Percentiles rank a stretch among this genome's conserved stretches.
Conservation (phyloP, 2,797 vertebrate species). For the Sebastes flavidus region DNA sequence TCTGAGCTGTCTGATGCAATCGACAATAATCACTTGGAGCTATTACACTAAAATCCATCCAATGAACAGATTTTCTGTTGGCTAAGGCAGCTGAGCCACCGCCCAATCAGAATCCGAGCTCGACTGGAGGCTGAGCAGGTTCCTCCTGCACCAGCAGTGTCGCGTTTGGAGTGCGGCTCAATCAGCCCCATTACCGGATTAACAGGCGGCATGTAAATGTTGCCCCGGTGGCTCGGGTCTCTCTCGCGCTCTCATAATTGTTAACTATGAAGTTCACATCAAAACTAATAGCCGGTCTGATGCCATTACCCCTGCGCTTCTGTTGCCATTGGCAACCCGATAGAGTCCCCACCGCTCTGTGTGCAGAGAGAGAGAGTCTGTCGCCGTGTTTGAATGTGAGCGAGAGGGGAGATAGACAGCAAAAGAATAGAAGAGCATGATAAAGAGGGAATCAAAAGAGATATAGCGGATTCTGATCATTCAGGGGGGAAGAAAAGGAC, state of each 20-base stretch:
- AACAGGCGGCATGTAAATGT: constrained; percentile 55
- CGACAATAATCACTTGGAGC: constrained; percentile 33
- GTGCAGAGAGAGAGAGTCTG: not conserved
- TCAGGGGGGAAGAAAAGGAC: constrained; percentile 51
- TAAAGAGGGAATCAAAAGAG: constrained; percentile 42
- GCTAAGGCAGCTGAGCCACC: constrained; percentile 14
- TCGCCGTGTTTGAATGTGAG: constrained; percentile 25
- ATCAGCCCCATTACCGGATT: constrained; percentile 60
- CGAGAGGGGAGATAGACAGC: constrained; percentile 22
- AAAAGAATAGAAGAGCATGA: constrained; percentile 29
- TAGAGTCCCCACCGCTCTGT: constrained; percentile 25
- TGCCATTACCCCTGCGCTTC: constrained; percentile 42
- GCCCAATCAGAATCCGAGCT: constrained; percentile 40
- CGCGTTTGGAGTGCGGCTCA: constrained; percentile 46
- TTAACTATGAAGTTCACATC: constrained; percentile 72
- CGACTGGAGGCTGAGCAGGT: constrained; percentile 40
- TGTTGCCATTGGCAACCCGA: constrained; percentile 71
- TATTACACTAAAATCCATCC: constrained; percentile 23
- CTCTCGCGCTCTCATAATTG: constrained; percentile 44
- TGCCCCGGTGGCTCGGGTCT: constrained; percentile 33
- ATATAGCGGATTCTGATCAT: constrained; percentile 50
- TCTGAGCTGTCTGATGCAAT: constrained; percentile 41
- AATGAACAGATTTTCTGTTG: constrained; percentile 55
- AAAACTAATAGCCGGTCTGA: constrained; percentile 58
- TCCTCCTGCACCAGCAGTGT: constrained; percentile 36